Percentiles rank a stretch among this genome's conserved stretches.
Conservation (phyloP, 2,113 vertebrate species). For the Austrofundulus limnaeus region DNA sequence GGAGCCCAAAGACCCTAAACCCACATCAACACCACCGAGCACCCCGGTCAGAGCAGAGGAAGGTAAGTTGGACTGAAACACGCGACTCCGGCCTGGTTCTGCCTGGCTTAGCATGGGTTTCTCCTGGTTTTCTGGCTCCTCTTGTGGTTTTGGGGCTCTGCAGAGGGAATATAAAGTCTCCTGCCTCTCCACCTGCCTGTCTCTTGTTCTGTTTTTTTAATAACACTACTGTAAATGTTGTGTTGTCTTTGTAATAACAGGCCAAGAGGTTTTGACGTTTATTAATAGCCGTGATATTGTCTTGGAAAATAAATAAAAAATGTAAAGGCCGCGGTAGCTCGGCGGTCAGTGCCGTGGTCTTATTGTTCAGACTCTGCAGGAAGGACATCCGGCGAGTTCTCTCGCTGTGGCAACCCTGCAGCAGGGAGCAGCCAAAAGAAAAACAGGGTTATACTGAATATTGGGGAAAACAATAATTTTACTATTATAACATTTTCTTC, state of each 20-base stretch:
- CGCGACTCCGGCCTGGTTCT: not conserved
- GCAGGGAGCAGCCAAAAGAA: not conserved
- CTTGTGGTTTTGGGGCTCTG: slow-evolving; percentile 25
- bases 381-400: too few relatives aligned
- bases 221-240: slow-evolving; percentile 60
- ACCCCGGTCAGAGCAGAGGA: slow-evolving; percentile 88
- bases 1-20: slow-evolving; percentile 79
- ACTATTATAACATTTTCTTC: too few relatives aligned
- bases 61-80: slow-evolving; percentile 80
- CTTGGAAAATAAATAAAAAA: too few relatives aligned
- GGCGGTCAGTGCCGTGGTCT: too few relatives aligned
- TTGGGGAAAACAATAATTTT: too few relatives aligned
- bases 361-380: too few relatives aligned
- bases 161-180: slow-evolving; percentile 34
- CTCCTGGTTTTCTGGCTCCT: slow-evolving; percentile 18
- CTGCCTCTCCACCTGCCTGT: slow-evolving; percentile 46
- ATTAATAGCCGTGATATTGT: not conserved
- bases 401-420: too few relatives aligned
- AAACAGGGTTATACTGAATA: too few relatives aligned
- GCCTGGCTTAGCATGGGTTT: slow-evolving; percentile 61
- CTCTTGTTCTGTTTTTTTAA: slow-evolving; percentile 67
- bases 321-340: too few relatives aligned
- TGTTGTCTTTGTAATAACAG: slow-evolving; percentile 80
- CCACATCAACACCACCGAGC: slow-evolving; percentile 87
- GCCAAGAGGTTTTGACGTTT: slow-evolving; percentile 67